Percentiles rank a stretch among this genome's conserved stretches.
Conservation (phyloP, 2,113 vertebrate genomes). For the Zapornia atra region DNA sequence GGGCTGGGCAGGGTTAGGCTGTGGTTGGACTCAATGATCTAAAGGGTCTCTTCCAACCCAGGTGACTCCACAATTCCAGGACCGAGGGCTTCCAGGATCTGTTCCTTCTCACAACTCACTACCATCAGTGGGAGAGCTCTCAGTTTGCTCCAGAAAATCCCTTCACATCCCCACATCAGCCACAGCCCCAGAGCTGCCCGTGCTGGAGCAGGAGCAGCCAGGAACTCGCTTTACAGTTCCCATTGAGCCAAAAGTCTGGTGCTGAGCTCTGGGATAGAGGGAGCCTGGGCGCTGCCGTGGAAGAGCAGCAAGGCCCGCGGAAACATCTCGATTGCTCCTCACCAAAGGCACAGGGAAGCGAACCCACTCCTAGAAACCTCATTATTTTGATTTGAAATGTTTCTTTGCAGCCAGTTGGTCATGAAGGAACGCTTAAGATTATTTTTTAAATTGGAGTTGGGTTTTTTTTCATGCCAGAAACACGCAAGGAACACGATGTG, state of each 20-base stretch:
- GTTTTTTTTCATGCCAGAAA: not conserved
- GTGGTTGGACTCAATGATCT: too few relatives aligned
- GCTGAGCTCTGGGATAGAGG: not conserved
- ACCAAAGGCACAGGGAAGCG: not conserved
- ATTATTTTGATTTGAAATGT: conserved; percentile 73
- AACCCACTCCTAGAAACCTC: conserved; percentile 43
- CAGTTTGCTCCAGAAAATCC: not conserved
- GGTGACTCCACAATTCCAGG: too few relatives aligned
- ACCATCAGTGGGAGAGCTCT: not conserved
- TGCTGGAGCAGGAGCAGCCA: accelerated
- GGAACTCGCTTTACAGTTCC: not conserved
- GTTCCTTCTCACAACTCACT: not conserved
- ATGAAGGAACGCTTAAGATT: conserved; percentile 42
- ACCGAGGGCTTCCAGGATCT: not conserved
- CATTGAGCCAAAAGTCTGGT: conserved; percentile 10
- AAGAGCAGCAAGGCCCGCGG: not conserved
- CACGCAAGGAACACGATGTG: not conserved
- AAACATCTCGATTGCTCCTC: not conserved
- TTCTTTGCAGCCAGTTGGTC: conserved; percentile 21
- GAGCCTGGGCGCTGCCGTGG: not conserved
- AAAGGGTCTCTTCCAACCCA: too few relatives aligned
- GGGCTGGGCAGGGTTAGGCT: too few relatives aligned
- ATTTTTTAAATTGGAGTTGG: not conserved
- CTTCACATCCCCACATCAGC: not conserved
- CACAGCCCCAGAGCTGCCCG: accelerated